These are phyloP conservation scores for Xylocampa areola DNA, from an alignment of 2,888 invertebrate species.

Conservation along the genomic window DNA sequence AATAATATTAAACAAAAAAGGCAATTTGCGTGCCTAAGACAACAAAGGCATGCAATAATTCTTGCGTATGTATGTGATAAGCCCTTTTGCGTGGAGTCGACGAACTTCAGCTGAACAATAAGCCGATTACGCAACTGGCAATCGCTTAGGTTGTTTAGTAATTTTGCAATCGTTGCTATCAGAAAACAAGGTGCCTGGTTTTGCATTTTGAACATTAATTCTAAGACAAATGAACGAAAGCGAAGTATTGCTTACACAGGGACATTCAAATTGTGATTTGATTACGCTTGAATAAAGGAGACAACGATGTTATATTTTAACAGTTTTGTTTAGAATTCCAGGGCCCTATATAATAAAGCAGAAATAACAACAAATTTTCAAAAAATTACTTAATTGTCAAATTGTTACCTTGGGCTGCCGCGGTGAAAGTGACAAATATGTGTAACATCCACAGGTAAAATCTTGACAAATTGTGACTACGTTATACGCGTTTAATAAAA, in stretches of 20 bases:
- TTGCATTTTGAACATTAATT: slow-evolving; percentile 2
- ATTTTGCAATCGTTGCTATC: slow-evolving; percentile 22
- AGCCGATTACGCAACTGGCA: slow-evolving; percentile 18
- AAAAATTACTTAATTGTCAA: too few relatives aligned
- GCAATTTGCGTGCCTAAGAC: slow-evolving; percentile 16
- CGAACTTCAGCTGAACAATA: slow-evolving; percentile 23
- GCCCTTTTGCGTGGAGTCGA: slow-evolving; percentile 19
- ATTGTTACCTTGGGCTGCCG: too few relatives aligned
- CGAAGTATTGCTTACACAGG: slow-evolving; percentile 2
- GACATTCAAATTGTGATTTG: background rate
- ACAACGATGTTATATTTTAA: too few relatives aligned
- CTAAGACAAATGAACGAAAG: slow-evolving; percentile 1
- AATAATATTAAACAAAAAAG: slow-evolving; percentile 37
- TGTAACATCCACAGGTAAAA: too few relatives aligned
- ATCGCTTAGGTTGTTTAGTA: slow-evolving; percentile 22
- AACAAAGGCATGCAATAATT: slow-evolving; percentile 23
- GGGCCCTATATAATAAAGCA: too few relatives aligned
- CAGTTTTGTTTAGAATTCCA: too few relatives aligned
- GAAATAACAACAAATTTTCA: too few relatives aligned
- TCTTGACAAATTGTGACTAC: too few relatives aligned
- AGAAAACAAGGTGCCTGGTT: slow-evolving; percentile 6
- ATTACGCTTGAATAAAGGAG: background rate
- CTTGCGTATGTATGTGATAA: slow-evolving; percentile 26
- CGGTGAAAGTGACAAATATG: too few relatives aligned
- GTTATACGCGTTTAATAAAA: too few relatives aligned